These are phyloP conservation scores for Chloroceryle amazona DNA, from an alignment of 2,797 vertebrate species.

Conservation along the genomic window DNA sequence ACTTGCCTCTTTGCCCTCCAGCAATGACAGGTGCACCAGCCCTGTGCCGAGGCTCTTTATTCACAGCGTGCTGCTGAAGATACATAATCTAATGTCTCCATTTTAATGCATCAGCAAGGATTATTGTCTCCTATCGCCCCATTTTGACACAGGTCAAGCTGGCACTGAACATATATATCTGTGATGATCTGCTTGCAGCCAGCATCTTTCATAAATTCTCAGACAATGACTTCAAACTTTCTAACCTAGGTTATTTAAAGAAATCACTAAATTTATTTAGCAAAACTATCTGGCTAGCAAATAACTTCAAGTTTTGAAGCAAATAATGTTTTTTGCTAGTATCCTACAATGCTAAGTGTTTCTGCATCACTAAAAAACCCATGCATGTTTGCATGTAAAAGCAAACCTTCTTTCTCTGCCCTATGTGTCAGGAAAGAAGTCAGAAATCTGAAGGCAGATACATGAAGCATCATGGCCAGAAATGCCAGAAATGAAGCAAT, in stretches of 20 bases:
- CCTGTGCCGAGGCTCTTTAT: background rate
- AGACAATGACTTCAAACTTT: background rate
- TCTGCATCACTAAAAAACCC: background rate
- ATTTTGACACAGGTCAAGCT: background rate
- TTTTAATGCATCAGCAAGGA: conserved; percentile 6
- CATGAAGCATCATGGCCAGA: background rate
- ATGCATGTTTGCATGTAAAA: background rate
- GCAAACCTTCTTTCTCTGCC: background rate
- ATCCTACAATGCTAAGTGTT: background rate
- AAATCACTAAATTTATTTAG: background rate
- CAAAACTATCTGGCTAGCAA: background rate
- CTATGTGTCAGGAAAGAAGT: background rate
- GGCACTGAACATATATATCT: background rate
- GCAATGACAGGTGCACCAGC: conserved; percentile 63
- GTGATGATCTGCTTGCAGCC: background rate
- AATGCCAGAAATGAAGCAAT: background rate
- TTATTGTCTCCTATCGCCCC: conserved; percentile 4
- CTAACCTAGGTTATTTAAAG: background rate
- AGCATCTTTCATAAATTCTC: background rate
- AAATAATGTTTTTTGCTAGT: conserved; percentile 32
- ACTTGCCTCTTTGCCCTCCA: conserved; percentile 50
- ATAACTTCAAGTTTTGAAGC: background rate
- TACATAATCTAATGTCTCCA: background rate
- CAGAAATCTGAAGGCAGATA: background rate
- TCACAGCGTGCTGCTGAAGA: conserved; percentile 24